Evolutionary conservation across 2,888 invertebrate species (phyloP), one percentile per base, ranked within the genome.

Genomic region (Tetragnatha montana): DNA sequence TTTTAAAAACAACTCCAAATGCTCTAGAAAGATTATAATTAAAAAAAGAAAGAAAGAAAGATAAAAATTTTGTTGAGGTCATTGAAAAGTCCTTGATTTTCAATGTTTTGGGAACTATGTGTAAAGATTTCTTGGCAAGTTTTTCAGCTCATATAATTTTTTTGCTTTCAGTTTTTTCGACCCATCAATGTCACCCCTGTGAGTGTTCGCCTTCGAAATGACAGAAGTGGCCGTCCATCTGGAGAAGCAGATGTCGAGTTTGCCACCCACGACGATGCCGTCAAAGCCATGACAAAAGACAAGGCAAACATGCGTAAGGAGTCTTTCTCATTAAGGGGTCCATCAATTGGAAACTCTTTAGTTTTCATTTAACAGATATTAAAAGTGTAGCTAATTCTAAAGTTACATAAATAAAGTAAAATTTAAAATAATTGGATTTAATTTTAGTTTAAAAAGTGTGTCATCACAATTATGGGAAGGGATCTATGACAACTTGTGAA

Each of bases 171-270:
- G 98, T 99, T 99, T 94, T 99, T 99, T 94, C 96, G 96, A 92
- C 99, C 99, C 7, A 94, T 98, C 87, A 95, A 96, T 86, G 82
- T 90, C 49, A 74, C 87, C 22, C 98, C 98, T 2, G 94, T 96
- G 68, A 96, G 96, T 93, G 97, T 98, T 92, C 96, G 96, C 93
- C 96, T 98, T 80, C 95, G 97, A 92, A 96, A 96, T 93, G 98
- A 98, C 94, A 96, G 96, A 93, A 96, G 95, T 92, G 98, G 98
- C 19, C 95, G 98, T 91, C 97, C 98, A 12, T 98, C 98, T 8
- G 99, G 99, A 7, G 98, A 98, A 93, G 98, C 98, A 1, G 98
- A 98, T 93, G 98, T 98, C 0, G 97, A 97, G 93, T 99, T 99
- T 93, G 96, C 96, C 68, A 96, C 96, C 80, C 97, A 98, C 93